Percentiles rank a stretch among this genome's conserved stretches.
Conservation (phyloP, 2,113 vertebrate genomes). For the Proterorhinus semilunaris region DNA sequence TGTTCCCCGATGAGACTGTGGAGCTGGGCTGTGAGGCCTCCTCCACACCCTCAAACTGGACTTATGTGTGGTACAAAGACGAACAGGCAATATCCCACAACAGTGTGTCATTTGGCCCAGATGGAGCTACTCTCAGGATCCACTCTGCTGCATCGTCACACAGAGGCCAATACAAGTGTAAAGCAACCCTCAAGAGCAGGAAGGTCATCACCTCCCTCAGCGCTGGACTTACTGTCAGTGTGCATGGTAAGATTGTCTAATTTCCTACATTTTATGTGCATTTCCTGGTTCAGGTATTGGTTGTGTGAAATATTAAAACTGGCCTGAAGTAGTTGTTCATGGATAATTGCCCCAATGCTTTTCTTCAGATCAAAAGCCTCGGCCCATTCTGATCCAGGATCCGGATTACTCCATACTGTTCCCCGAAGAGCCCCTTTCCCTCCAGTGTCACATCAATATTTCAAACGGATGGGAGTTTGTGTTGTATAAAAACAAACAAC, state of each 20-base stretch:
- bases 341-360: not conserved
- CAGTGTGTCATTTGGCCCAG: not conserved
- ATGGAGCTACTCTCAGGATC: conserved; percentile 30
- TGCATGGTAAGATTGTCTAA: conserved; percentile 34
- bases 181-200: conserved; percentile 11
- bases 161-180: conserved; percentile 19
- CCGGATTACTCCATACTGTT: conserved; percentile 33
- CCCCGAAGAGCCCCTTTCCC: conserved; percentile 18
- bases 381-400: conserved; percentile 11
- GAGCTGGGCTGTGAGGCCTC: conserved; percentile 31
- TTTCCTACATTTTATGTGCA: not conserved
- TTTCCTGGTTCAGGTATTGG: not conserved
- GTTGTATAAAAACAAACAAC: not conserved
- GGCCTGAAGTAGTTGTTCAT: not conserved
- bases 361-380: conserved; percentile 33
- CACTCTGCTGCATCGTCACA: conserved; percentile 13
- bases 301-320: not conserved
- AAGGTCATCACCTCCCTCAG: conserved; percentile 1
- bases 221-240: not conserved
- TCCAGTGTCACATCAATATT: conserved; percentile 29
- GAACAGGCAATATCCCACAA: rapidly evolving
- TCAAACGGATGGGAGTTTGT: conserved; percentile 39
- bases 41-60: conserved; percentile 20
- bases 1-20: conserved; percentile 48
- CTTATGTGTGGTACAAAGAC: conserved; percentile 35